Evolutionary conservation across 2,113 vertebrate species (phyloP), one percentile per base, ranked within the genome.

Genomic region (Mustela nigripes): DNA sequence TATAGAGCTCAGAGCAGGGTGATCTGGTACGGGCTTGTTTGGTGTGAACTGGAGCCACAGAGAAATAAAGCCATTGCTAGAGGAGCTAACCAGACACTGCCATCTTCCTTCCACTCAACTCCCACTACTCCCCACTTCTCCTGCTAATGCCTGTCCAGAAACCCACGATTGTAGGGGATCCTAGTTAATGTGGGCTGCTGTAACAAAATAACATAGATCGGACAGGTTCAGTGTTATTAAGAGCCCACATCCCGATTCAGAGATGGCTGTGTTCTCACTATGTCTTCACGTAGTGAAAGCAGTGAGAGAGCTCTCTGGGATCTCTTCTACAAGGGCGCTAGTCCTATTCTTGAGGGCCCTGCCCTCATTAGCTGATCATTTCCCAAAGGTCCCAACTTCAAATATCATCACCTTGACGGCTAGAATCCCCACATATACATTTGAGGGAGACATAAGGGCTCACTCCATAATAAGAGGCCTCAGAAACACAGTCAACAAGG

Each of bases 11-110:
- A 58, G 12, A 22, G 19, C 73, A 53, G 36, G 31, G 74, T 42
- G 58, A 53, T 39, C 14, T 53, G 15, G 36, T 26, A 89, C 19
- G 56, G 31, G 21, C 7, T 28, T 73, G 2, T 69, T 16, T 33
- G 28, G 11, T 24, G 8, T n/a, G 16, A 74, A 22, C 15, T 26
- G 58, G 71, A 80, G 18, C 2, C 33, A 4, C 0, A 0, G 8
- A 71, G n/a, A 62, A 85, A 63, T 31, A 73, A 78, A 97, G 31
- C 2, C 81, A 18, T 33, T 28, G 21, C 16, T 53, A 4, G 50
- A 93, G 58, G 39, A 87, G 74, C 26, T 26, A 8, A 58, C 26
- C 33, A 65, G 76, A 22, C 10, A 50, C 28, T 33, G 2, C 26
- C 22, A n/a, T 18, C 19, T 33, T 33, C 18, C 1, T 24, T 83